A percentile compares a stretch with the other conserved stretches of the same genome.
Evolutionary conservation across 2,888 invertebrate genomes (phyloP).

Genomic region (Eristalis tenax): DNA sequence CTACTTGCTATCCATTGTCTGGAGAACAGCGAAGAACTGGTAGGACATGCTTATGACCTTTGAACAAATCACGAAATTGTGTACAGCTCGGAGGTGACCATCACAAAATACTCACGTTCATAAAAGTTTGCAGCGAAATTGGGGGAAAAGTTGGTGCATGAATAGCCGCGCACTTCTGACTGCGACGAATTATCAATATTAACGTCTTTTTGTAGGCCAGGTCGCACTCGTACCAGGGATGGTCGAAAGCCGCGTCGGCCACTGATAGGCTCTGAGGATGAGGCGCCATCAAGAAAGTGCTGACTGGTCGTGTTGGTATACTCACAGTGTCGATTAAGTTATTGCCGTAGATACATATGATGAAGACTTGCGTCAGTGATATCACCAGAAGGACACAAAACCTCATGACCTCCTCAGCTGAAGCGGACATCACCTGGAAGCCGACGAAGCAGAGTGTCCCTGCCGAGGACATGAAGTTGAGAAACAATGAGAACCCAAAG

Average conservation of each 20-base stretch:
- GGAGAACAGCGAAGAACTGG: conserved; percentile 76
- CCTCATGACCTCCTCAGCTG: conserved; percentile 75
- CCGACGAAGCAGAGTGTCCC: conserved; percentile 78
- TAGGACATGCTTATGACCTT: conserved; percentile 78
- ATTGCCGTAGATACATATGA: conserved; percentile 78
- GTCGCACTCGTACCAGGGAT: conserved; percentile 76
- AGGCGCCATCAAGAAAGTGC: neutral
- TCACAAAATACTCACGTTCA: conserved; percentile 72
- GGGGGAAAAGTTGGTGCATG: conserved; percentile 78
- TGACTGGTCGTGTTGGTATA: neutral
- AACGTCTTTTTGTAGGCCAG: conserved; percentile 74
- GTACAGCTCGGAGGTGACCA: neutral
- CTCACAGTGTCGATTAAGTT: conserved; percentile 77
- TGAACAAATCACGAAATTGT: neutral
- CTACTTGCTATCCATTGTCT: conserved; percentile 47
- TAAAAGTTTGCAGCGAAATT: conserved; percentile 77
- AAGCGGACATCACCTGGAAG: conserved; percentile 77
- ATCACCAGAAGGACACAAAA: conserved; percentile 77
- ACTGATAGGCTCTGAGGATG: conserved; percentile 75
- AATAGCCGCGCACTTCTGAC: conserved; percentile 76
- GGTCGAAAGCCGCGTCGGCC: conserved; percentile 76
- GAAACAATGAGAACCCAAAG: conserved; percentile 76
- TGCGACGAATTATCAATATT: conserved; percentile 75
- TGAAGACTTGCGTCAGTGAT: conserved; percentile 77
- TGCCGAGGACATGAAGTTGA: conserved; percentile 79